Evolutionary conservation across 2,888 invertebrate genomes (phyloP), one percentile per base, ranked within the genome.

Genomic region (Metallyticus violacea): DNA sequence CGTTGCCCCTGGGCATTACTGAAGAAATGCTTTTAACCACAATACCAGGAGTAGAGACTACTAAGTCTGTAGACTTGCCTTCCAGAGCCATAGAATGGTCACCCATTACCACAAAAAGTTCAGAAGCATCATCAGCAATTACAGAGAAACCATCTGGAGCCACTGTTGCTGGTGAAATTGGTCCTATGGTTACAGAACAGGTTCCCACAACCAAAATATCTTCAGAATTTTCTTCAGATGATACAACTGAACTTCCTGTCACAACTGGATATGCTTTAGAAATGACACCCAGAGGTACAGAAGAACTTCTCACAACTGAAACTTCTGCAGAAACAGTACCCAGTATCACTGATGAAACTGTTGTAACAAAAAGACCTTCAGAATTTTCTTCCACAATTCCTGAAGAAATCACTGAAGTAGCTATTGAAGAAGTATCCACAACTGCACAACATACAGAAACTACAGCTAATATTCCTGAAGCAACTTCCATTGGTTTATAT

Each of bases 361-460:
- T 15, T 9, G 40, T 9, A 40, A 40, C 9, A 2, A 40, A 40
- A 40, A 15, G 40, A 40, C 15, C 40, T 62, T 62, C 40, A 62
- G 15, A 15, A 15, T 22, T 62, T 62, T 22, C 40, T 78, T 76
- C 6, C 6, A 85, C 85, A 84, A 84, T 83, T 26, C 77, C 79
- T n/a, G 85, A 76, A 80, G 77, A 40, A 85, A 80, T 29, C 26
- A 40, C 85, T 26, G 22, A 26, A 40, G 25, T 15, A 85, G 6
- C 30, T 28, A 79, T 26, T 86, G 86, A 85, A 25, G 85, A 85
- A 27, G 87, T 89, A n/a, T 86, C 88, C n/a, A 86, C 85, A 79
- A 82, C 78, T 81, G 62, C 86, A 81, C 81, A 83, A 77, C 77
- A 78, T 26, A 81, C 86, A 81, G 81, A 84, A 78, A 85, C 62